Conservation (phyloP, 2,797 vertebrate genomes). For the Microctenopoma lineatum region DNA sequence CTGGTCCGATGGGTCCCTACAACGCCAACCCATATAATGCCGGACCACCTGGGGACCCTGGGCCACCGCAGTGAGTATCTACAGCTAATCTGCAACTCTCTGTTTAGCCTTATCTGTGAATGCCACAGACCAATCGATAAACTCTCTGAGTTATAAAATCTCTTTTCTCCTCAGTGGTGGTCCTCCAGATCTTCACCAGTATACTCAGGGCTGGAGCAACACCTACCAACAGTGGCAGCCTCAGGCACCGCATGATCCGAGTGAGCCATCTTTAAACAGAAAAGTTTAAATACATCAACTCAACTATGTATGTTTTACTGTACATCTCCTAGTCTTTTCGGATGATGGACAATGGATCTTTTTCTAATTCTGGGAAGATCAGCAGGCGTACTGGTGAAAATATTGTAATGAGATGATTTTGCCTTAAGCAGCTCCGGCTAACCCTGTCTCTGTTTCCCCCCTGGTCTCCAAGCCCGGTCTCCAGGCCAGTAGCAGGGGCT, state of each 20-base stretch:
- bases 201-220: conserved; percentile 91
- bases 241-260: conserved; percentile 88
- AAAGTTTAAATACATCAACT: not conserved
- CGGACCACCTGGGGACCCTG: conserved; percentile 84
- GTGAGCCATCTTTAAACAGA: conserved; percentile 74
- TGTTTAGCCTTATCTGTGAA: not conserved
- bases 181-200: conserved; percentile 89
- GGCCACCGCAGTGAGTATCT: conserved; percentile 87
- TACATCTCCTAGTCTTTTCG: conserved; percentile 25
- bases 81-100: not conserved
- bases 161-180: conserved; percentile 78
- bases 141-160: not conserved
- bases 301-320: conserved; percentile 4
- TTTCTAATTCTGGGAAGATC: conserved; percentile 38
- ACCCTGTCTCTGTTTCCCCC: conserved; percentile 66
- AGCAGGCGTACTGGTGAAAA: conserved; percentile 52
- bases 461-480: conserved; percentile 69
- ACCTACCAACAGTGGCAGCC: conserved; percentile 92
- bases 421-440: conserved; percentile 53
- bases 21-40: conserved; percentile 91
- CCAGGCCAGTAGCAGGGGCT: conserved; percentile 58
- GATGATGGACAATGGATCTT: conserved; percentile 30
- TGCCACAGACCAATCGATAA: not conserved
- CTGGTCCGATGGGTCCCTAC: conserved; percentile 90
- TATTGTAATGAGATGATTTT: conserved; percentile 54